Percentiles rank a stretch among this genome's conserved stretches.
Conservation (phyloP, 2,113 vertebrate genomes). For the Mirza zaza region DNA sequence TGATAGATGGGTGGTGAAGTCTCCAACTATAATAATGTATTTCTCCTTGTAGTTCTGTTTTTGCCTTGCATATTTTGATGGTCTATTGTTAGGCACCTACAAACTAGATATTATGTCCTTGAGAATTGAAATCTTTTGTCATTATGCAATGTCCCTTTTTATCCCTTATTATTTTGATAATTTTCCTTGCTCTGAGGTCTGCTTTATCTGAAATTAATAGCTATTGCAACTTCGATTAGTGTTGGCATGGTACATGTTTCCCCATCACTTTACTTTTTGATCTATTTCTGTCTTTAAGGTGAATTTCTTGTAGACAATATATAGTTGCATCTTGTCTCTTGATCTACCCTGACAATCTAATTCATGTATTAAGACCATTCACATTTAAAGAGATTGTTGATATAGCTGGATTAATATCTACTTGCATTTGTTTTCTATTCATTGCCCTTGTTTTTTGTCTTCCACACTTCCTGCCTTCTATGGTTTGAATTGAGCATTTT, state of each 20-base stretch:
- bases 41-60: not conserved
- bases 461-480: not conserved
- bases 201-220: constrained; percentile 11
- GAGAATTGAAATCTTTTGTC: not conserved
- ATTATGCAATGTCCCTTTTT: not conserved
- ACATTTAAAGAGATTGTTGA: not conserved
- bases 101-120: not conserved
- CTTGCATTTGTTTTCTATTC: not conserved
- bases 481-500: not conserved
- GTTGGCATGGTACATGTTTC: not conserved
- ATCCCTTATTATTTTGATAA: not conserved
- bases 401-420: not conserved
- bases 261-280: not conserved
- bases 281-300: not conserved
- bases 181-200: not conserved
- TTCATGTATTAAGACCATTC: not conserved
- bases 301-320: not conserved
- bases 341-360: not conserved
- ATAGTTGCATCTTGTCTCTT: not conserved
- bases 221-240: not conserved
- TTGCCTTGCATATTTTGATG: not conserved
- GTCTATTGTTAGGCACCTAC: not conserved
- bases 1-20: too few species aligned
- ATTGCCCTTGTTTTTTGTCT: not conserved
- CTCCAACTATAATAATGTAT: too few species aligned